Evolutionary conservation across 2,888 invertebrate species (phyloP), one percentile per base, ranked within the genome.

Genomic region (Eupithecia inturbata): DNA sequence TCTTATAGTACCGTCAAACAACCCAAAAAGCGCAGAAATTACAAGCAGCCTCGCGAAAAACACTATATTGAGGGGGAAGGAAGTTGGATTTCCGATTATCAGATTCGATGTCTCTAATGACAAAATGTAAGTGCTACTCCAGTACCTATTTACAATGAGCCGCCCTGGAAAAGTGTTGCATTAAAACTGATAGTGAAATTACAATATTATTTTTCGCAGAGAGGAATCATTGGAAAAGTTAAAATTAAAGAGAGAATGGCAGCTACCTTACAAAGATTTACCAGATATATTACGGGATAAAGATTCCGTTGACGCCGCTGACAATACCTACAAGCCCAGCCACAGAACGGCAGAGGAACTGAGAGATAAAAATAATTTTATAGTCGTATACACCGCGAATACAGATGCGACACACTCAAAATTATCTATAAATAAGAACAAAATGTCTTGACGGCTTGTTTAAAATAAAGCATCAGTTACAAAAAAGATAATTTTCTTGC

Each of bases 221-320:
- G 87, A 88, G n/a, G 85, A 88, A 77, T 81, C 84, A 41, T 78
- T 94, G 63, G 90, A 91, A 16, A 72, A 26, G 6, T 41, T 93
- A 26, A 80, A 91, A 26, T 77, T 94, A 14, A 90, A 86, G 68
- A 93, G 90, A 76, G 94, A 93, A 83, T 94, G 92, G 89, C 89
- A 91, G 72, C 80, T 91, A 22, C 79, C 83, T 1, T 91, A 89
- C 77, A 87, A 92, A 67, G 78, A 88, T 2, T 68, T 88, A n/a
- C 85, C 89, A 0, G 84, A 87, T 31, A 71, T 79, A 62, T 53
- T 76, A 57, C 68, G 71, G 14, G 53, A 73, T 31, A 70, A 69
- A 77, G 67, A 77, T 7, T 28, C 68, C 28, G 68, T 5, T 22
- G 39, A 14, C 12, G 22, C 2, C 22, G 12, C 19, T 14, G 6